These are phyloP conservation scores for Harpegnathos saltator DNA, from an alignment of 1,140 invertebrate genomes.

Conservation along the genomic window DNA sequence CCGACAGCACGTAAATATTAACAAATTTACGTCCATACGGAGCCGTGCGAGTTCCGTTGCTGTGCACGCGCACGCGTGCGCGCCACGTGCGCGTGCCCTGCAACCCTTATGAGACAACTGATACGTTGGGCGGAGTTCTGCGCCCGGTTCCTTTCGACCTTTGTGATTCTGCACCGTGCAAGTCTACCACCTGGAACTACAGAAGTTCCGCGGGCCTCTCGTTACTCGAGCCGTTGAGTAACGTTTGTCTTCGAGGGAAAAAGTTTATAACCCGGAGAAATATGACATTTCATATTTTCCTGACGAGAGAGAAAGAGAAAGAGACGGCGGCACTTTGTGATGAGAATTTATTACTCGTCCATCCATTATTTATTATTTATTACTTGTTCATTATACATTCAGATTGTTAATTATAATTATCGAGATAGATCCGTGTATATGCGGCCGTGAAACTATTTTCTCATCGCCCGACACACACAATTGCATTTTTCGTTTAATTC, in stretches of 20 bases:
- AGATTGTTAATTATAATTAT: too few species aligned
- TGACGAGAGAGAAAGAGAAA: too few species aligned
- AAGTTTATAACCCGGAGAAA: conserved; percentile 33
- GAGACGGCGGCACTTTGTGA: too few species aligned
- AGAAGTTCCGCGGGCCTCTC: conserved; percentile 69
- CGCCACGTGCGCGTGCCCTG: conserved; percentile 73
- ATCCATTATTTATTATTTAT: too few species aligned
- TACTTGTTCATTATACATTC: too few species aligned
- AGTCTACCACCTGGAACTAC: conserved; percentile 78
- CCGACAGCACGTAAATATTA: conserved; percentile 23
- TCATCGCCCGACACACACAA: too few species aligned
- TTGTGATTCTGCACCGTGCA: conserved; percentile 65
- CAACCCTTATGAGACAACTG: conserved; percentile 81
- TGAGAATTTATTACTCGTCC: too few species aligned
- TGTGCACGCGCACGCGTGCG: conserved; percentile 38
- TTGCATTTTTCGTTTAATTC: too few species aligned
- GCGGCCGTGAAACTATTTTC: too few species aligned
- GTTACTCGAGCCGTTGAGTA: conserved; percentile 61
- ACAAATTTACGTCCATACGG: conserved; percentile 26
- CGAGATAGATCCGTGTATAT: too few species aligned
- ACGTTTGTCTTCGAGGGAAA: conserved; percentile 30
- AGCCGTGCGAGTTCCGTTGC: conserved; percentile 51
- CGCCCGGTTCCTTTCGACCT: conserved; percentile 75
- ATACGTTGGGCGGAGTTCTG: conserved; percentile 79
- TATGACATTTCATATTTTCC: background rate